Evolutionary conservation across 2,888 invertebrate species (phyloP), one percentile per base, ranked within the genome.

Genomic region (Sarcophaga carnaria): DNA sequence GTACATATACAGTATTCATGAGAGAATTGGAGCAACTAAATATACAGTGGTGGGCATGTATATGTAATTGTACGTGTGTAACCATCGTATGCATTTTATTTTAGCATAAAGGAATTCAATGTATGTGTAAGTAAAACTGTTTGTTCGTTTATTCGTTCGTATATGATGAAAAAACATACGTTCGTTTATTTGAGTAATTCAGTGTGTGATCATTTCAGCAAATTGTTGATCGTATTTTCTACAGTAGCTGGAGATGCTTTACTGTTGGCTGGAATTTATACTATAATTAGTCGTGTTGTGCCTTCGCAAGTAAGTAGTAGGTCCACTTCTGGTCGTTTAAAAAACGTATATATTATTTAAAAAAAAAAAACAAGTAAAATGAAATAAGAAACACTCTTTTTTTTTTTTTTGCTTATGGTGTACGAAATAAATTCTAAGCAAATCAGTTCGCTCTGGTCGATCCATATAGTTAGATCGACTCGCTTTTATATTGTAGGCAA

Each of bases 231-330:
- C 78, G 79, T 63, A 20, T 63, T 83, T 70, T 66, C 25, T 75
- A 17, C 54, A 54, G 17, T 67, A 37, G 45, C 22, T 60, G 74
- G 86, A 86, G 87, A 89, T 89, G 89, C 88, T 90, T 84, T 88
- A 88, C 83, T 89, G 90, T 89, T 90, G 89, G 89, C 90, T 92
- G 90, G 89, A 92, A 90, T 90, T 92, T 91, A 92, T 91, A 91
- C 90, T 92, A 92, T 92, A 92, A 91, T 93, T 93, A 93, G 93
- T 93, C 91, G 92, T 91, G 91, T 92, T 92, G 91, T 92, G 93
- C 91, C 93, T 92, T 92, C 91, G 91, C 91, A 91, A 93, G 93
- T 93, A 92, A 92, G 93, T 93, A 92, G 93, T 93, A 90, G 92
- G 90, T 91, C 92, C 91, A 89, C 86, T 90, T 86, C 67, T 81